These are phyloP conservation scores for Buceros bicornis DNA, from an alignment of 2,797 vertebrate species.

Conservation along the genomic window DNA sequence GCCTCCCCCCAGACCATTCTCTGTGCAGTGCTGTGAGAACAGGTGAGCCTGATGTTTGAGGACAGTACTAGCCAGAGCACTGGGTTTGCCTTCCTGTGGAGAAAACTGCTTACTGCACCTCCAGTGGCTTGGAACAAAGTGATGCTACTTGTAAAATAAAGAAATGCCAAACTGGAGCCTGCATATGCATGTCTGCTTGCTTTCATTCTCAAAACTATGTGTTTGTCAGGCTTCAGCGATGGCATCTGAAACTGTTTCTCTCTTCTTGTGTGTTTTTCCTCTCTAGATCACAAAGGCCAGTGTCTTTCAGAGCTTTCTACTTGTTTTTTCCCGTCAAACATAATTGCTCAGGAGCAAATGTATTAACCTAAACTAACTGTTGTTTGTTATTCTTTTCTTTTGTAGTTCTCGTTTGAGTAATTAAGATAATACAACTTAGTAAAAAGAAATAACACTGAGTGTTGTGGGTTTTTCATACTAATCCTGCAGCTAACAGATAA, in stretches of 20 bases:
- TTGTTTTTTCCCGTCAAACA: neutral
- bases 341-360: neutral
- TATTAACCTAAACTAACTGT: neutral
- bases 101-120: neutral
- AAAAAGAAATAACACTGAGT: neutral
- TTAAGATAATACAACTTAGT: neutral
- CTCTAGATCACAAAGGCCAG: neutral
- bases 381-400: neutral
- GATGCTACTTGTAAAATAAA: neutral
- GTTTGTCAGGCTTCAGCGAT: neutral
- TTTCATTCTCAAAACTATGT: neutral
- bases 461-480: neutral
- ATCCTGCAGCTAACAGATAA: neutral
- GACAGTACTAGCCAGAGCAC: neutral
- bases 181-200: neutral
- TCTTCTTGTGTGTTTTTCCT: neutral
- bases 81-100: neutral
- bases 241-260: neutral
- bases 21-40: neutral
- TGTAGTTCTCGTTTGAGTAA: neutral
- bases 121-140: neutral
- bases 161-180: neutral
- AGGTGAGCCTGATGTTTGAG: neutral
- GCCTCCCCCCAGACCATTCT: neutral
- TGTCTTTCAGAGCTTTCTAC: neutral